A percentile compares a stretch with the other conserved stretches of the same genome.
Evolutionary conservation across 92 coral and sea anemone species (phyloP).

Genomic region (Porites evermanni): DNA sequence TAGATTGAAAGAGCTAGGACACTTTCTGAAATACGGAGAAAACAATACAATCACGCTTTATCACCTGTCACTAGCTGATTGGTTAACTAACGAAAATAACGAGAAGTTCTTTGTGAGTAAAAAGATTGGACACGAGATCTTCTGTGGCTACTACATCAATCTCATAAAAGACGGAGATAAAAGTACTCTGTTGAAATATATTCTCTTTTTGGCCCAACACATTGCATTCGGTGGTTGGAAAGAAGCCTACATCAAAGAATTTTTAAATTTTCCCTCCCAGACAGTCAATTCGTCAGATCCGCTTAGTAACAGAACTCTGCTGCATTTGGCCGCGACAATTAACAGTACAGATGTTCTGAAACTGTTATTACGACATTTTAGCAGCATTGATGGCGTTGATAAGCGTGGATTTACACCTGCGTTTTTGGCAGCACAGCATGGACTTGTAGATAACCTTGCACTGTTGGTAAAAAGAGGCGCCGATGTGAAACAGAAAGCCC

Average conservation of each 20-base stretch:
- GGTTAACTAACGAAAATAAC: slow-evolving; percentile 61
- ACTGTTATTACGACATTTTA: slow-evolving; percentile 46
- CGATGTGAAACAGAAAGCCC: slow-evolving; percentile 39
- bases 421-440: slow-evolving; percentile 66
- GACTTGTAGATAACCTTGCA: slow-evolving; percentile 61
- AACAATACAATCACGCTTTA: slow-evolving; percentile 49
- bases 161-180: neutral
- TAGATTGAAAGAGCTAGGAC: slow-evolving; percentile 10
- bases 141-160: slow-evolving; percentile 30
- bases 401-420: slow-evolving; percentile 69
- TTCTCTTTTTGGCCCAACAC: slow-evolving; percentile 7
- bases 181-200: neutral
- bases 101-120: slow-evolving; percentile 22
- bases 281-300: slow-evolving; percentile 32
- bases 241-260: slow-evolving; percentile 17
- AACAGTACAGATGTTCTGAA: slow-evolving; percentile 34
- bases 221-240: slow-evolving; percentile 28
- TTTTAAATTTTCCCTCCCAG: slow-evolving; percentile 27
- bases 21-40: slow-evolving; percentile 51
- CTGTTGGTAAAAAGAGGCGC: slow-evolving; percentile 60
- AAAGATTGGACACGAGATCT: slow-evolving; percentile 20
- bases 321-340: slow-evolving; percentile 66
- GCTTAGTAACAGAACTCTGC: slow-evolving; percentile 23
- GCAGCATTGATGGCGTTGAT: slow-evolving; percentile 46
- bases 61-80: slow-evolving; percentile 51